Evolutionary conservation across 2,113 vertebrate species (phyloP).

Genomic region (Semnornis frantzii): DNA sequence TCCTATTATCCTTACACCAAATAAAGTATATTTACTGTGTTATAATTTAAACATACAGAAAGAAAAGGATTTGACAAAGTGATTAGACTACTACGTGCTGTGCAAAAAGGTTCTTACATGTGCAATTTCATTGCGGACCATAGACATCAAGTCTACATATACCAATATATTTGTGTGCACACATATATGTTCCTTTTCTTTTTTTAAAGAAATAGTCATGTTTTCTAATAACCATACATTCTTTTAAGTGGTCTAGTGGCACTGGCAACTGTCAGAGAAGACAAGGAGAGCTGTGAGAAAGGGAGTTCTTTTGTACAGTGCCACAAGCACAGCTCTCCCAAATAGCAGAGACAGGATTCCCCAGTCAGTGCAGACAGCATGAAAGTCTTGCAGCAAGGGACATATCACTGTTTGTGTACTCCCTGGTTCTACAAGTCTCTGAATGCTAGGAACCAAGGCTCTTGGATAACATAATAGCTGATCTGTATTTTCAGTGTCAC

Average conservation of each 20-base stretch:
- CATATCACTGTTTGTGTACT: not conserved
- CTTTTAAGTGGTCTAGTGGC: not conserved
- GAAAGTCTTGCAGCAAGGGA: not conserved
- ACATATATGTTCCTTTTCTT: not conserved
- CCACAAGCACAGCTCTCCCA: not conserved
- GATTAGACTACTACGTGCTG: not conserved
- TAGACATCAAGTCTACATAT: not conserved
- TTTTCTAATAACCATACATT: not conserved
- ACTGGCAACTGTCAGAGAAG: not conserved
- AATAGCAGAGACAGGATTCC: not conserved
- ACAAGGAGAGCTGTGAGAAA: not conserved
- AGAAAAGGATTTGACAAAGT: not conserved
- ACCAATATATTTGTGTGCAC: accelerated
- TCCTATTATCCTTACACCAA: not conserved
- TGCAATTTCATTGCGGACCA: not conserved
- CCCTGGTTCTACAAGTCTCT: not conserved
- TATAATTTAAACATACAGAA: not conserved
- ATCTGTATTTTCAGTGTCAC: not conserved
- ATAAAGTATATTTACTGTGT: not conserved
- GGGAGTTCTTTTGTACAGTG: not conserved
- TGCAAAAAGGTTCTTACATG: not conserved
- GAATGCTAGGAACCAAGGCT: not conserved
- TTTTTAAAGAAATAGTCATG: not conserved
- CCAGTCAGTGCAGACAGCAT: not conserved
- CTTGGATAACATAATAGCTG: not conserved